Percentiles rank a stretch among this genome's conserved stretches.
Evolutionary conservation across 2,113 vertebrate genomes (phyloP).

Genomic region (Serilophus lunatus): DNA sequence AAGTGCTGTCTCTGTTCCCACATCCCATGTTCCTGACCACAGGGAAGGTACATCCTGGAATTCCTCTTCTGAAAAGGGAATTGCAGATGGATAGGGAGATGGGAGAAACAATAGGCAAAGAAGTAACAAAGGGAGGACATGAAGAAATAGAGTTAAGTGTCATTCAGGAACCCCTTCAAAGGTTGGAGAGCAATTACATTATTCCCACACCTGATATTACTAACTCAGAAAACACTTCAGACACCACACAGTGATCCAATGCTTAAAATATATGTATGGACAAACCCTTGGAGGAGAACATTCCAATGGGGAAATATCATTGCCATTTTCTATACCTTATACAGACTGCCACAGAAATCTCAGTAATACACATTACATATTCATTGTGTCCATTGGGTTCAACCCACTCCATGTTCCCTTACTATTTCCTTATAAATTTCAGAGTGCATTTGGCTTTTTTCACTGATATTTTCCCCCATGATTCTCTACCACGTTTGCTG

Average conservation of each 20-base stretch:
- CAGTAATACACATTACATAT: background rate
- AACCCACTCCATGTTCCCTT: background rate
- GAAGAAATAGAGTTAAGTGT: background rate
- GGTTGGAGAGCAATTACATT: background rate
- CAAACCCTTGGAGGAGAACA: background rate
- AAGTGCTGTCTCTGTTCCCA: background rate
- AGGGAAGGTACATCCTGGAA: background rate
- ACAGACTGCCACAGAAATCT: background rate
- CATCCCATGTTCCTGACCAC: rapidly evolving
- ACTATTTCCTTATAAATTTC: background rate
- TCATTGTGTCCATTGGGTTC: background rate
- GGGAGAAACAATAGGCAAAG: background rate
- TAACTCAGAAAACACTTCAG: conserved; percentile 2
- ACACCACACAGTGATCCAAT: background rate
- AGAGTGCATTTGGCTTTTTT: background rate
- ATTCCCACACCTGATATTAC: background rate
- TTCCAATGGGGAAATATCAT: background rate
- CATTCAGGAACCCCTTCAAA: conserved; percentile 1
- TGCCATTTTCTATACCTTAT: background rate
- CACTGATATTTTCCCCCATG: background rate
- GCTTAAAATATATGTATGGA: background rate
- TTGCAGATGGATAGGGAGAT: background rate
- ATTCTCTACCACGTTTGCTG: background rate
- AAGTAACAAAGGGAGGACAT: background rate
- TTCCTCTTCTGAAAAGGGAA: background rate